These are phyloP conservation scores for Clamator glandarius DNA, from an alignment of 2,797 vertebrate genomes.

Conservation along the genomic window DNA sequence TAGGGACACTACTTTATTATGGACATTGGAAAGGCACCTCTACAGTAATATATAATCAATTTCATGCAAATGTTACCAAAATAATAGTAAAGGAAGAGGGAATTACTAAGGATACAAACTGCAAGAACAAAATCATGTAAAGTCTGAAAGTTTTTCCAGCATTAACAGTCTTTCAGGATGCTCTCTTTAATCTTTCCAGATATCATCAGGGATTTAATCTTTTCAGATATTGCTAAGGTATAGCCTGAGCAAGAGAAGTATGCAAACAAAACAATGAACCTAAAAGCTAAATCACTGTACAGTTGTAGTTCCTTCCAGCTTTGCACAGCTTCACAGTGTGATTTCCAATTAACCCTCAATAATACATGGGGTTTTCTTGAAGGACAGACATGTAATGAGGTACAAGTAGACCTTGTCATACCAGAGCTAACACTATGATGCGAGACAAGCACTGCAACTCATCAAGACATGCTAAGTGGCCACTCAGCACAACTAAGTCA, in stretches of 20 bases:
- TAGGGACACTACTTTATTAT: constrained; percentile 42
- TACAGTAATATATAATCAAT: constrained; percentile 48
- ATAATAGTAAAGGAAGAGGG: neutral
- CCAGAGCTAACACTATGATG: constrained; percentile 18
- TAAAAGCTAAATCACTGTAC: constrained; percentile 53
- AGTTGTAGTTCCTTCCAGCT: constrained; percentile 32
- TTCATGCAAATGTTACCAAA: neutral
- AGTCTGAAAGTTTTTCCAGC: neutral
- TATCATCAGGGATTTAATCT: constrained; percentile 56
- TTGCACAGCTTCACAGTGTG: neutral
- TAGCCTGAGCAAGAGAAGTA: constrained; percentile 17
- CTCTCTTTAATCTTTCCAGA: constrained; percentile 64
- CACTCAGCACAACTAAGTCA: constrained; percentile 6
- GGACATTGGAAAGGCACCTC: constrained; percentile 31
- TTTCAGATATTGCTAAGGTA: constrained; percentile 47
- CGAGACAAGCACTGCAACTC: constrained; percentile 35
- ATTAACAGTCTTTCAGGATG: neutral
- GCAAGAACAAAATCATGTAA: constrained; percentile 50
- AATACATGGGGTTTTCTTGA: neutral
- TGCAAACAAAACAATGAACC: constrained; percentile 66
- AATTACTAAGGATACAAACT: constrained; percentile 35
- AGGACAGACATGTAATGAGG: constrained; percentile 28
- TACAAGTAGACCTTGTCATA: constrained; percentile 36
- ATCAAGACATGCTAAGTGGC: constrained; percentile 55
- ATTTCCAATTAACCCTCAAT: constrained; percentile 50